Evolutionary conservation across 2,888 invertebrate species (phyloP), one percentile per base, ranked within the genome.

Genomic region (Sceliomorpha sp.): DNA sequence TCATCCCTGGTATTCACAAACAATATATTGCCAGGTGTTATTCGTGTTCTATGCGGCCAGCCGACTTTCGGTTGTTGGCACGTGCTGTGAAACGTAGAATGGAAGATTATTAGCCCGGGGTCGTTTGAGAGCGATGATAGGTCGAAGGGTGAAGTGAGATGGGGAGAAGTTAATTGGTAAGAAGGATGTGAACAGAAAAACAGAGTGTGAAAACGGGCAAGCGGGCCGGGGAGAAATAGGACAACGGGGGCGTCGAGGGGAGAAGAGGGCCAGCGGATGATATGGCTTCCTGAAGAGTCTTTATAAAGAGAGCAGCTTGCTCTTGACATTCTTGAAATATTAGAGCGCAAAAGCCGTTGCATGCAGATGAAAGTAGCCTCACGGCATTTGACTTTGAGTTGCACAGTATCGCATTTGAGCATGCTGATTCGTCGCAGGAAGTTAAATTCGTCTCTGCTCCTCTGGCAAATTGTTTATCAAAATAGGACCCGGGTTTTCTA

Each of bases 271-370:
- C n/a, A 13, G 44, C 42, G 53, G 36, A 48, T 55, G 62, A 50
- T 48, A 56, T 48, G 47, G 51, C 66, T 74, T 75, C 75, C 76
- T 73, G 74, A 74, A 77, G 77, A 75, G 73, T 72, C 73, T 76
- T 70, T 70, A 60, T 48, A 64, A 70, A 47, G 67, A 72, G 60
- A 67, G 62, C 62, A 58, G 78, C 75, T 78, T 80, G 78, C 73
- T 71, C 74, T 73, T 78, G 83, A 84, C 81, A 80, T 77, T 74
- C 58, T 62, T 83, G 81, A 84, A 83, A 82, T 84, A 85, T 85
- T 81, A 78, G 78, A 80, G 76, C 75, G 75, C 73, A 71, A 70
- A 66, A 72, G 66, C 72, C 72, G 80, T 83, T 77, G 72, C 72
- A 80, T 72, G 81, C 78, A 79, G 80, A 83, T 80, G 75, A 79